These are phyloP conservation scores for Ploceus nigricollis DNA, from an alignment of 2,113 vertebrate genomes.

Conservation along the genomic window DNA sequence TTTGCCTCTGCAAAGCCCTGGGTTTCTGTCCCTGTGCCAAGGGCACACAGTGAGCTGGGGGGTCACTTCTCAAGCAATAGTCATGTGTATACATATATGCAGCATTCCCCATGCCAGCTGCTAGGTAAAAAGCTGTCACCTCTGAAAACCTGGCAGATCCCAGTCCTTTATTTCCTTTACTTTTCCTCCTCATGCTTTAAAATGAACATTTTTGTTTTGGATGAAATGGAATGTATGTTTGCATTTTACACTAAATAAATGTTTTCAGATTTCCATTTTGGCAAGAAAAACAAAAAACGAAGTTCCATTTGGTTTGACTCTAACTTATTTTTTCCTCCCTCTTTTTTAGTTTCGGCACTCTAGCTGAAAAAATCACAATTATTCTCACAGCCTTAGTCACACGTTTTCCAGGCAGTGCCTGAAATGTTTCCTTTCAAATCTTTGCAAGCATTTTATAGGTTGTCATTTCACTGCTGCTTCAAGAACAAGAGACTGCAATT, in stretches of 20 bases:
- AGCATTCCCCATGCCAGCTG: not conserved
- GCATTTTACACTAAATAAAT: constrained; percentile 70
- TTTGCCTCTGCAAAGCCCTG: not conserved
- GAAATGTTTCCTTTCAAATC: constrained; percentile 66
- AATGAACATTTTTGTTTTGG: constrained; percentile 69
- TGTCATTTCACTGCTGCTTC: constrained; percentile 61
- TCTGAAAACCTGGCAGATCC: constrained; percentile 39
- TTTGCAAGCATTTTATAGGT: constrained; percentile 64
- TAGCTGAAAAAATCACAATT: constrained; percentile 56
- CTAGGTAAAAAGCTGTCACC: constrained; percentile 2
- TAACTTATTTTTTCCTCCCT: constrained; percentile 58
- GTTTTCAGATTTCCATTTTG: constrained; percentile 69
- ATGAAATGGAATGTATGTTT: constrained; percentile 65
- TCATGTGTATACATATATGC: not conserved
- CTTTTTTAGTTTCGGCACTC: constrained; percentile 58
- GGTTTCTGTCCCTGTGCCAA: not conserved
- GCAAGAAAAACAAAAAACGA: constrained; percentile 59
- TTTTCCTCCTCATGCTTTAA: constrained; percentile 39
- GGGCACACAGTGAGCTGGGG: not conserved
- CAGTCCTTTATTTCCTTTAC: constrained; percentile 25
- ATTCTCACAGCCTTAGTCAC: constrained; percentile 68
- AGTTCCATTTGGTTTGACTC: constrained; percentile 66
- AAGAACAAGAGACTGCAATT: constrained; percentile 54
- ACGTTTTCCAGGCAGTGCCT: constrained; percentile 57
- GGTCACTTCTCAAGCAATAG: not conserved